Conservation (phyloP, 2,888 invertebrate genomes). For the Dioctria linearis region DNA sequence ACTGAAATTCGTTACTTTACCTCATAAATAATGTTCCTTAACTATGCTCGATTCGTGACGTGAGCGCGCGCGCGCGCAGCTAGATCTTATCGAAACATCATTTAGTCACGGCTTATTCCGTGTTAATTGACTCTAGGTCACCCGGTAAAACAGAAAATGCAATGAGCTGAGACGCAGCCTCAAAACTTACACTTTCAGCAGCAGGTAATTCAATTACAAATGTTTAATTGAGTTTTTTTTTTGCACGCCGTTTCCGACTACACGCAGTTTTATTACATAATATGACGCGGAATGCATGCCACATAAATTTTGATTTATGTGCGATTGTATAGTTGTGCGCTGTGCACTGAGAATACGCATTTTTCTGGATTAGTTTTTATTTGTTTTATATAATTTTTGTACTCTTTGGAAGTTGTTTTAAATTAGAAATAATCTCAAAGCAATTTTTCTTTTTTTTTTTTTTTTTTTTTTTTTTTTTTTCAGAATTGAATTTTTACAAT, state of each 20-base stretch:
- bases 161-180: neutral
- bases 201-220: constrained; percentile 34
- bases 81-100: neutral
- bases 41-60: neutral
- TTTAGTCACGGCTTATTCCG: constrained; percentile 34
- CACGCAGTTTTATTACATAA: constrained; percentile 13
- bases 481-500: no score
- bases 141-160: constrained; percentile 25
- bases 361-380: constrained; percentile 14
- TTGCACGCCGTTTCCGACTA: constrained; percentile 19
- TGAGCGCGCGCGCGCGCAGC: neutral
- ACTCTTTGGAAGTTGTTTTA: no score
- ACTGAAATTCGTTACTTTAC: constrained; percentile 30
- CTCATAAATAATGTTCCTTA: constrained; percentile 14
- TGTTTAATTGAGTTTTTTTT: constrained; percentile 39
- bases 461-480: no score
- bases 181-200: constrained; percentile 20
- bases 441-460: no score
- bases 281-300: constrained; percentile 35
- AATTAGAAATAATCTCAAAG: no score
- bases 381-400: neutral
- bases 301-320: constrained; percentile 36
- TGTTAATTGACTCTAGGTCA: constrained; percentile 46
- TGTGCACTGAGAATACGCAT: neutral
- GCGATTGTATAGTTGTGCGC: neutral